These are phyloP conservation scores for Platichthys flesus DNA, from an alignment of 2,113 vertebrate species.

Conservation along the genomic window DNA sequence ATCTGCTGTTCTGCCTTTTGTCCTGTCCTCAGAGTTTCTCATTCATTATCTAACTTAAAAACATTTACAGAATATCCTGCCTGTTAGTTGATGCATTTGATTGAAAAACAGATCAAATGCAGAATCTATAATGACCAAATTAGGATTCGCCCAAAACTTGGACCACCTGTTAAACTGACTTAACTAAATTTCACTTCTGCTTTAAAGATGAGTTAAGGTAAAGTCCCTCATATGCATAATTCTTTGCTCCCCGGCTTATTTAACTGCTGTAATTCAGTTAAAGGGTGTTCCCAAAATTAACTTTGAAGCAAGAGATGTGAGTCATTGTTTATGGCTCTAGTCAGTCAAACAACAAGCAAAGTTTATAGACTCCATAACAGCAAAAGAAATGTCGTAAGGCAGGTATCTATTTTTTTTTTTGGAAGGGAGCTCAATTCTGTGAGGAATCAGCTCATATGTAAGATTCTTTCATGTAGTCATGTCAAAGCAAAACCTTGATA, in stretches of 20 bases:
- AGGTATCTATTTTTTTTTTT: slow-evolving; percentile 7
- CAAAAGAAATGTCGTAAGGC: slow-evolving; percentile 34
- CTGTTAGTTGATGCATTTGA: not conserved
- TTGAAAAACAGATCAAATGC: not conserved
- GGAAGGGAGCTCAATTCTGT: too few species aligned
- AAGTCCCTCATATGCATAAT: slow-evolving; percentile 6
- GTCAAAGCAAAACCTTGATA: not conserved
- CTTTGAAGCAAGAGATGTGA: not conserved
- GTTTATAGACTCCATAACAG: not conserved
- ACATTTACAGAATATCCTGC: not conserved
- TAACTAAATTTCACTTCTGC: slow-evolving; percentile 25
- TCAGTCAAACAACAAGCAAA: not conserved
- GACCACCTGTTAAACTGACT: not conserved
- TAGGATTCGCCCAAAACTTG: not conserved
- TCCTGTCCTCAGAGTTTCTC: slow-evolving; percentile 10
- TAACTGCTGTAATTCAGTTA: not conserved
- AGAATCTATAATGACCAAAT: not conserved
- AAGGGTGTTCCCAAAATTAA: not conserved
- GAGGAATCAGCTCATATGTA: too few species aligned
- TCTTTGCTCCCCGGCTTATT: not conserved
- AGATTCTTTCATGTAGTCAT: too few species aligned
- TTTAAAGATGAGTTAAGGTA: not conserved
- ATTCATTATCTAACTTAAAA: not conserved
- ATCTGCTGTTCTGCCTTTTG: slow-evolving; percentile 18
- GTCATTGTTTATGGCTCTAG: not conserved